Conservation (phyloP, 2,888 invertebrate species). For the Sphecodes monilicornis region DNA sequence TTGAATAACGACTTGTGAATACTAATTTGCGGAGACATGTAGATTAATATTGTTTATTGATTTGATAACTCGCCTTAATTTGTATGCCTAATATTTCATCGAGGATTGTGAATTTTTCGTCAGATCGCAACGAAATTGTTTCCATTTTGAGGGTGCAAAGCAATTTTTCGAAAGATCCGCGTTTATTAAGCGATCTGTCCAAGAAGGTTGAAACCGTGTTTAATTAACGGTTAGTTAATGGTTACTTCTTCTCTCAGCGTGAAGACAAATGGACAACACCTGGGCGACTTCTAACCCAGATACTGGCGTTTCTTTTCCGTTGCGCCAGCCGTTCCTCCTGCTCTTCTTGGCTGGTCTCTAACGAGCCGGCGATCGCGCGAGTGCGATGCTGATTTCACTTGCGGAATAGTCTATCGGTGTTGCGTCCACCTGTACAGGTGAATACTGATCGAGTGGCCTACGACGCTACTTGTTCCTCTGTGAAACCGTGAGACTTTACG, state of each 20-base stretch:
- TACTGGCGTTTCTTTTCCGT: conserved; percentile 17
- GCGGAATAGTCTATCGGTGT: not conserved
- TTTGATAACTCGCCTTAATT: not conserved
- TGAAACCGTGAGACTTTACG: not conserved
- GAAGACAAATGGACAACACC: conserved; percentile 35
- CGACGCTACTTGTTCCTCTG: not conserved
- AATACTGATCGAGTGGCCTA: not conserved
- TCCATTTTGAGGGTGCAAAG: not conserved
- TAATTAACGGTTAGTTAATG: conserved; percentile 35
- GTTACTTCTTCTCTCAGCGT: conserved; percentile 16
- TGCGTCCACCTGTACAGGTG: not conserved
- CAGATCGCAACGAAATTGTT: not conserved
- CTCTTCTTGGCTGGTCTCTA: not conserved
- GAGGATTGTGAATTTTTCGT: not conserved
- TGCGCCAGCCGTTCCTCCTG: conserved; percentile 9
- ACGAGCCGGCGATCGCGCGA: conserved; percentile 5
- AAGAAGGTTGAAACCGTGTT: conserved; percentile 49
- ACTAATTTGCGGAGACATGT: not conserved
- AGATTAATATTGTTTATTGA: not conserved
- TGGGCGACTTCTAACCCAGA: conserved; percentile 34
- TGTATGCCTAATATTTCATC: not conserved
- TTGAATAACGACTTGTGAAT: not conserved
- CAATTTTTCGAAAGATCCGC: conserved; percentile 6
- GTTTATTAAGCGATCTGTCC: conserved; percentile 39
- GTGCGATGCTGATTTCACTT: conserved; percentile 28